Evolutionary conservation across 2,888 invertebrate species (phyloP).

Genomic region (Drosophila meridionalis): DNA sequence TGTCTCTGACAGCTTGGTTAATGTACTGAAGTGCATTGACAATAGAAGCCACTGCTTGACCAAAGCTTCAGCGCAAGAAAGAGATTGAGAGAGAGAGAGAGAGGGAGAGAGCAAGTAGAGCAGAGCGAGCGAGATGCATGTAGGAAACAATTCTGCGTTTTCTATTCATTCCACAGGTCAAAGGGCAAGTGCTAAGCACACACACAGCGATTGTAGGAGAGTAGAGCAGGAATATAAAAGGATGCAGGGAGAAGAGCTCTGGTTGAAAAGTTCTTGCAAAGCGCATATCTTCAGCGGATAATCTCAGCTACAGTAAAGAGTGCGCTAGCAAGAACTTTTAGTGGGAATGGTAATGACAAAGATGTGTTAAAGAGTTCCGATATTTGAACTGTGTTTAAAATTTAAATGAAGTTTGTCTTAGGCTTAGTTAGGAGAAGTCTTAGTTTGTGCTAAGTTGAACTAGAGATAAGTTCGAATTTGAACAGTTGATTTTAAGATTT

Average conservation of each 20-base stretch:
- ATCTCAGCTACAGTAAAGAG: slow-evolving; percentile 21
- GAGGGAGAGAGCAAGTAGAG: neutral
- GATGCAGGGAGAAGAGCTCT: neutral
- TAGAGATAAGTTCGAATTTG: no score
- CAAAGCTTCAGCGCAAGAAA: neutral
- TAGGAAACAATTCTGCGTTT: slow-evolving; percentile 35
- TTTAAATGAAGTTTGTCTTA: neutral
- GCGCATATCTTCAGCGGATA: slow-evolving; percentile 22
- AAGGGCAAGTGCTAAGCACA: slow-evolving; percentile 65
- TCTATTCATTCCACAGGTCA: slow-evolving; percentile 53
- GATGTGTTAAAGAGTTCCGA: neutral
- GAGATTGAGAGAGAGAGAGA: neutral
- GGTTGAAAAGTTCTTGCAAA: slow-evolving; percentile 3
- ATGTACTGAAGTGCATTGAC: slow-evolving; percentile 78
- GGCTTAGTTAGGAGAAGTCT: no score
- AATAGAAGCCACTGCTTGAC: slow-evolving; percentile 71
- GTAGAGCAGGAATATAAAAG: neutral
- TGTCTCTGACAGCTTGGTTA: slow-evolving; percentile 68
- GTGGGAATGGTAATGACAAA: neutral
- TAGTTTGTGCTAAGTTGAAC: no score
- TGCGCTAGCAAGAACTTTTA: neutral
- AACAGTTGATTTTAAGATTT: no score
- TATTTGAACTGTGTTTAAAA: neutral
- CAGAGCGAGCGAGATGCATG: slow-evolving; percentile 13
- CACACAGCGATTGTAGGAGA: slow-evolving; percentile 19